A percentile compares a stretch with the other conserved stretches of the same genome.
Conservation (phyloP, 2,797 vertebrate genomes). For the Apodemus agrarius region DNA sequence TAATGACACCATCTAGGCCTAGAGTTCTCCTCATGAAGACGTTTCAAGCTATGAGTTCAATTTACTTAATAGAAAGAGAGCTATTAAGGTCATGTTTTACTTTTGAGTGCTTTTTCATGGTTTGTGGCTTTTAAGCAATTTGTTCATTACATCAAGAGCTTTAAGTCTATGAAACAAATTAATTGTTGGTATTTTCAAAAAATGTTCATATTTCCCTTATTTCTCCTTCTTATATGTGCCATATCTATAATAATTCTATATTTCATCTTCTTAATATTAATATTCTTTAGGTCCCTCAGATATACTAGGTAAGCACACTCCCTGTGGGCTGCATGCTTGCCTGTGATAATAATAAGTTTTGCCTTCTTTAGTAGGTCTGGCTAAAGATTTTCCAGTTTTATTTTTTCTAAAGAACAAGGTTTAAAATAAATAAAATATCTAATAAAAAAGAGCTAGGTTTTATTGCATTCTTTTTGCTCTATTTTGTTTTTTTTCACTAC, state of each 20-base stretch:
- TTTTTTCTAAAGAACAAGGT: background rate
- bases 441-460: background rate
- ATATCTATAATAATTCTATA: background rate
- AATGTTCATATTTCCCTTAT: background rate
- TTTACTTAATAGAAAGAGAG: background rate
- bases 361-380: background rate
- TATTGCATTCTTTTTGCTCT: background rate
- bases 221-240: background rate
- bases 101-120: slow-evolving; percentile 9
- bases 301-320: background rate
- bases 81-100: slow-evolving; percentile 4
- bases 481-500: background rate
- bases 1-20: background rate
- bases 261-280: slow-evolving; percentile 1
- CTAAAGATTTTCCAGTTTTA: slow-evolving; percentile 5
- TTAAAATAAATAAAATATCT: background rate
- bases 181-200: background rate
- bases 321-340: background rate
- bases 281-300: background rate
- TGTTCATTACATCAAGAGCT: background rate
- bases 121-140: slow-evolving; percentile 15
- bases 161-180: background rate
- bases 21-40: background rate
- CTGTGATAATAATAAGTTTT: background rate
- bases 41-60: background rate